Evolutionary conservation across 1,140 invertebrate species (phyloP).

Genomic region (Euura lappo): DNA sequence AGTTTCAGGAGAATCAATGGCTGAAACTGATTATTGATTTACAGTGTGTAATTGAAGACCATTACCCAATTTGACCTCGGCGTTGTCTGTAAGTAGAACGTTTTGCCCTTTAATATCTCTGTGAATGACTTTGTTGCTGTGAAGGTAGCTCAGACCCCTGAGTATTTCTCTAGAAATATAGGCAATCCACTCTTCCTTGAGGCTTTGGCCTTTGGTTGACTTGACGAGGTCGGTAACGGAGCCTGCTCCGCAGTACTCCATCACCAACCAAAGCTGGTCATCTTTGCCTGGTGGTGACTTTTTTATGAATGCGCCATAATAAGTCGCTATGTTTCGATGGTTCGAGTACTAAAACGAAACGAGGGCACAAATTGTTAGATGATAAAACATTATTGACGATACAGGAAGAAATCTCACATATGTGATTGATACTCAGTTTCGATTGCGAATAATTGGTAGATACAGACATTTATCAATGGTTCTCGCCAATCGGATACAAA

Average conservation of each 20-base stretch:
- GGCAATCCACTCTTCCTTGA: slow-evolving; percentile 99
- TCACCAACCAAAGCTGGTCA: slow-evolving; percentile 99
- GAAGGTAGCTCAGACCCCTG: slow-evolving; percentile 95
- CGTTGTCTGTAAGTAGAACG: slow-evolving; percentile 98
- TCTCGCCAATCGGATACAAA: too few relatives aligned
- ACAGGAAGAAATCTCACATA: too few relatives aligned
- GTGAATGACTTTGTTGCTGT: slow-evolving; percentile 99
- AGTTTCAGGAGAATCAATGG: background rate
- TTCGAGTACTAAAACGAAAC: slow-evolving; percentile 83
- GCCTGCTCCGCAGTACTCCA: slow-evolving; percentile 99
- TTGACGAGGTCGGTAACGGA: slow-evolving; percentile 99
- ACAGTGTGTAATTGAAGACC: background rate
- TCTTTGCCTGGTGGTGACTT: slow-evolving; percentile 98
- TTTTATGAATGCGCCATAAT: slow-evolving; percentile 99
- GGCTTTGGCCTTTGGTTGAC: slow-evolving; percentile 95
- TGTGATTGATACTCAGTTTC: too few relatives aligned
- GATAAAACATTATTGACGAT: background rate
- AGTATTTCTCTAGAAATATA: slow-evolving; percentile 98
- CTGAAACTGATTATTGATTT: slow-evolving; percentile 1
- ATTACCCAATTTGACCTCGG: slow-evolving; percentile 94
- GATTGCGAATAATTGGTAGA: too few relatives aligned
- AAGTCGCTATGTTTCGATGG: slow-evolving; percentile 99
- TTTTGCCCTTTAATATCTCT: slow-evolving; percentile 99
- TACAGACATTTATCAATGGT: too few relatives aligned
- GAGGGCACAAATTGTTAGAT: slow-evolving; percentile 7